Base-by-base conservation (phyloP, 1,140 invertebrate species). In the Aphelenchoides fujianensis region DNA sequence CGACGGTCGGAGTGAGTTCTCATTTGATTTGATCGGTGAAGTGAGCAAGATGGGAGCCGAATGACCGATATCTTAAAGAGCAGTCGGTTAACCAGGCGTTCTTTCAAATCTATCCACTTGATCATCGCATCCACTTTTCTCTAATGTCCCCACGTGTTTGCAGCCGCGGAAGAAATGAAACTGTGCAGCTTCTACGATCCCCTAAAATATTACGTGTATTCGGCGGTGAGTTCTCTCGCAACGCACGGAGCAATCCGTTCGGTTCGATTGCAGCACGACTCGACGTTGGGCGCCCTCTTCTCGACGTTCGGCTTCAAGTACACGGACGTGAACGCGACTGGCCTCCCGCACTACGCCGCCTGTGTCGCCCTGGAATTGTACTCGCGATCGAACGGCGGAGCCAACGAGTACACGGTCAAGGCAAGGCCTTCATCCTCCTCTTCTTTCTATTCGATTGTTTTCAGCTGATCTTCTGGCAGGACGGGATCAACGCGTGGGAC, bases 181-280 rank as follows among this genome's bases (percentile, higher is more conserved):
- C 16, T 9, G 19, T 70, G 69, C 16, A 19, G 16, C 23, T 70
- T 71, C 35, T 68, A 54, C 7, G 48, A 72, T 9, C 3, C 23
- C 23, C 55, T 71, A 23, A 71, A 71, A 53, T 71, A 71, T 63
- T 70, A 70, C 34, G 54, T 32, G 3, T 70, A n/a, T n/a, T 61
- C 52, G 37, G 34, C 23, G 68, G 55, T 31, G n/a, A n/a, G n/a
- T n/a, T n/a, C n/a, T n/a, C n/a, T n/a, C n/a, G n/a, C n/a, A n/a
- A n/a, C n/a, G n/a, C n/a, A n/a, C n/a, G n/a, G n/a, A n/a, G n/a
- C n/a, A n/a, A n/a, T n/a, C n/a, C n/a, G n/a, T n/a, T n/a, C n/a
- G n/a, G n/a, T n/a, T n/a, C n/a, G n/a, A n/a, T n/a, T n/a, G n/a
- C n/a, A n/a, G n/a, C 70, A 71, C 28, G 70, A 71, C 27, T 53